A percentile compares a stretch with the other conserved stretches of the same genome.
phyloP scores from a whole-genome alignment of 2,888 invertebrate species.

The Mesochorus sp. region DNA sequence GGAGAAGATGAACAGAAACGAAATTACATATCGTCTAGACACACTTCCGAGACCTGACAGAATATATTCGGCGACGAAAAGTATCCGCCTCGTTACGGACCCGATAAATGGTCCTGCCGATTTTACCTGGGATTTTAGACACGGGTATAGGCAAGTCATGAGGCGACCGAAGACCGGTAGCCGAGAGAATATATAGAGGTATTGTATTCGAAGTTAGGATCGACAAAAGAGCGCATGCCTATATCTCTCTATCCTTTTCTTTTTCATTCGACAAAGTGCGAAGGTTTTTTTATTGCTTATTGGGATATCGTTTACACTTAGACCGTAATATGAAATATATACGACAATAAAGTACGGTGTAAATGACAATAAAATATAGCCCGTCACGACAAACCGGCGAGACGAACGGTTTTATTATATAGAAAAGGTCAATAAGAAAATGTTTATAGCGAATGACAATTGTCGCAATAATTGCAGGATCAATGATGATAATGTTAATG shows the following conservation, averaged over 20 bases:
- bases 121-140: conserved; percentile 52
- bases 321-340: conserved; percentile 72
- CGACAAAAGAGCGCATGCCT: conserved; percentile 29
- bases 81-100: conserved; percentile 5
- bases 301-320: conserved; percentile 76
- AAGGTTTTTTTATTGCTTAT: too few relatives aligned
- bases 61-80: not conserved
- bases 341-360: conserved; percentile 69
- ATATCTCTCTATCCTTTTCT: too few relatives aligned
- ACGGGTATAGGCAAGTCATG: conserved; percentile 10
- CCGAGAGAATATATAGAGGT: conserved; percentile 14
- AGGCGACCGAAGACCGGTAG: conserved; percentile 57
- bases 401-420: too few relatives aligned
- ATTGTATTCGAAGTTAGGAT: not conserved
- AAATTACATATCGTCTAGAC: not conserved
- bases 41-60: too few relatives aligned
- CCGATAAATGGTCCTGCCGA: conserved; percentile 18
- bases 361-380: not conserved
- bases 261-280: too few relatives aligned
- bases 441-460: too few relatives aligned
- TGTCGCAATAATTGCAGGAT: too few relatives aligned
- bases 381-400: too few relatives aligned
- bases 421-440: too few relatives aligned
- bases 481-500: too few relatives aligned
- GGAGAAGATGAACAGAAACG: not conserved